phyloP scores from a whole-genome alignment of 2,113 vertebrate species.

The Saguinus imperator region DNA sequence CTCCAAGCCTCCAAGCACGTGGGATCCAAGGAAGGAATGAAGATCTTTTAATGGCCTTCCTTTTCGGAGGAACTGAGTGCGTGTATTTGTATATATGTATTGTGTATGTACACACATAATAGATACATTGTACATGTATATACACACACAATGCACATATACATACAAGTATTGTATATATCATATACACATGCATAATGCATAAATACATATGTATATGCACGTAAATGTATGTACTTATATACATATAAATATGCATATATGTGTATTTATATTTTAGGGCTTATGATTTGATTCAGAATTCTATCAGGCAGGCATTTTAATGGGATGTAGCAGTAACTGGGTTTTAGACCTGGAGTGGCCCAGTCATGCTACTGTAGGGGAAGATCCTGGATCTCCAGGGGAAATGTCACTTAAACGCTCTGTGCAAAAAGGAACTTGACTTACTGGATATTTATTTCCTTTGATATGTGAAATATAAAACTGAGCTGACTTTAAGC shows the following conservation, averaged over 20 bases:
- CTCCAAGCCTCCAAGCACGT: not conserved
- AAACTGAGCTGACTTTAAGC: not conserved
- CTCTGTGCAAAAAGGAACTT: not conserved
- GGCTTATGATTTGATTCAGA: not conserved
- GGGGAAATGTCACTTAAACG: not conserved
- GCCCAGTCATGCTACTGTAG: too few relatives aligned
- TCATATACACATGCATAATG: not conserved
- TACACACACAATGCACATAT: not conserved
- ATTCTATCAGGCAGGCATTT: not conserved
- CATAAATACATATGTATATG: too few relatives aligned
- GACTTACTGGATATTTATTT: slow-evolving; percentile 20
- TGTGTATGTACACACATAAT: not conserved
- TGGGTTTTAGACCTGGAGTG: not conserved
- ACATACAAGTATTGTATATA: not conserved
- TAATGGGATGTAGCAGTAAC: accelerated
- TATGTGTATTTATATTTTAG: not conserved
- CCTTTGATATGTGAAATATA: slow-evolving; percentile 41
- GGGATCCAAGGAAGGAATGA: not conserved
- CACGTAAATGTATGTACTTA: not conserved
- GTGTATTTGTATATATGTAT: not conserved
- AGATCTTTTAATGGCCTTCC: not conserved
- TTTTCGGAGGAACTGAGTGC: not conserved
- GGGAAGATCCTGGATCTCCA: not conserved
- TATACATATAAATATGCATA: too few relatives aligned
- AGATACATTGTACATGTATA: not conserved